Percentiles rank a stretch among this genome's conserved stretches.
Conservation (phyloP, 2,113 vertebrate genomes). For the Lophotis ruficrista region DNA sequence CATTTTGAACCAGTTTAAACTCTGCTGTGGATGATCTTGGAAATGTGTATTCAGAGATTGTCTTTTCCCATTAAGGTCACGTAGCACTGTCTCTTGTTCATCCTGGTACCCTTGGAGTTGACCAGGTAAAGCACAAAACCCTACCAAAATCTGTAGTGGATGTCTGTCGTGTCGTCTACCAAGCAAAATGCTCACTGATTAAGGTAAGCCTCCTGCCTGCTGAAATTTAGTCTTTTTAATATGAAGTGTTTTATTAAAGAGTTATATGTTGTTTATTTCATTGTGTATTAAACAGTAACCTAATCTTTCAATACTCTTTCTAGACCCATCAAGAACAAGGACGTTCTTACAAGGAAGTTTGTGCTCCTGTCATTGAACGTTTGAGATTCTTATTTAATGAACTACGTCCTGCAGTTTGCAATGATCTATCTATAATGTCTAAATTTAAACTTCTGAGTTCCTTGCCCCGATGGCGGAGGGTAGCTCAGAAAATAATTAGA, state of each 20-base stretch:
- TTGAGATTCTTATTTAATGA: constrained; percentile 97
- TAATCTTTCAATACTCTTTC: not conserved
- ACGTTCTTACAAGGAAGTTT: constrained; percentile 98
- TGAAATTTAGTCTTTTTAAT: not conserved
- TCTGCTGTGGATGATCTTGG: not conserved
- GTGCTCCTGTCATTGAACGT: constrained; percentile 95
- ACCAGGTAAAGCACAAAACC: constrained; percentile 91
- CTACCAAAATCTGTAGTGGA: constrained; percentile 96
- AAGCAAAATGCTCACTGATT: constrained; percentile 97
- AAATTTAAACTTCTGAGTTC: constrained; percentile 94
- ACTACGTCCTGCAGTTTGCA: constrained; percentile 93
- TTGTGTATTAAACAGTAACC: not conserved
- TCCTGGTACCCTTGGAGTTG: constrained; percentile 88
- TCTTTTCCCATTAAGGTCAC: constrained; percentile 81
- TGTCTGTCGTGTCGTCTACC: constrained; percentile 96
- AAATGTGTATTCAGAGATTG: not conserved
- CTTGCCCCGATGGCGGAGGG: constrained; percentile 92
- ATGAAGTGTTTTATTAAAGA: not conserved
- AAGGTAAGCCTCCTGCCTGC: constrained; percentile 79
- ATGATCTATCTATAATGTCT: constrained; percentile 93
- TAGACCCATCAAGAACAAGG: constrained; percentile 99
- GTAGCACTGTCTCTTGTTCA: constrained; percentile 92
- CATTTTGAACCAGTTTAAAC: not conserved
- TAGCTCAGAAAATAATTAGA: constrained; percentile 92
- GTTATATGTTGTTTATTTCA: not conserved